Percentiles rank a stretch among this genome's conserved stretches.
These are phyloP conservation scores for Mellivora capensis DNA, from an alignment of 2,113 vertebrate genomes.

Conservation along the genomic window DNA sequence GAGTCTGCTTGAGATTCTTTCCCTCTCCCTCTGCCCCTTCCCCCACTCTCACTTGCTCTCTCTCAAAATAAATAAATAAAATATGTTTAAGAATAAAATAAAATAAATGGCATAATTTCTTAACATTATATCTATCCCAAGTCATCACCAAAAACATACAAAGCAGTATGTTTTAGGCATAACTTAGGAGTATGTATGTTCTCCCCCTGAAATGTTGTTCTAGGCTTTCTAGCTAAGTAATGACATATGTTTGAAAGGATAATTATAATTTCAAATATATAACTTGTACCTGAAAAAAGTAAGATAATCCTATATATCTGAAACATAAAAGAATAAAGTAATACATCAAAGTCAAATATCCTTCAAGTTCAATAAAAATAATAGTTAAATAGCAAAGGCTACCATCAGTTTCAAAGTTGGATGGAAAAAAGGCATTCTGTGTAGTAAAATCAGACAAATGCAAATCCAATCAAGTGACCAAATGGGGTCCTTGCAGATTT, in stretches of 20 bases:
- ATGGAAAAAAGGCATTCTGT: neutral
- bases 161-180: neutral
- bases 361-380: neutral
- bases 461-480: neutral
- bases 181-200: neutral
- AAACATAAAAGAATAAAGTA: slow-evolving; percentile 16
- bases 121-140: neutral
- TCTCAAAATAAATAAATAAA: no score
- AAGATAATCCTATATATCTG: neutral
- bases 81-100: no score
- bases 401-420: neutral
- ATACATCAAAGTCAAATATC: neutral
- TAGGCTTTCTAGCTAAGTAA: neutral
- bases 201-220: neutral
- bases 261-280: slow-evolving; percentile 3
- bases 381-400: neutral
- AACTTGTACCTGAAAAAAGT: neutral
- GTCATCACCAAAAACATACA: neutral
- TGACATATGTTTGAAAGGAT: neutral
- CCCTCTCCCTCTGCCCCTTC: neutral
- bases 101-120: neutral
- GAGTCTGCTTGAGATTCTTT: neutral
- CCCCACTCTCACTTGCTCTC: neutral
- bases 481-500: neutral
- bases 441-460: neutral